phyloP scores from a whole-genome alignment of 2,113 vertebrate genomes.

The Tilapia sparmanii region DNA sequence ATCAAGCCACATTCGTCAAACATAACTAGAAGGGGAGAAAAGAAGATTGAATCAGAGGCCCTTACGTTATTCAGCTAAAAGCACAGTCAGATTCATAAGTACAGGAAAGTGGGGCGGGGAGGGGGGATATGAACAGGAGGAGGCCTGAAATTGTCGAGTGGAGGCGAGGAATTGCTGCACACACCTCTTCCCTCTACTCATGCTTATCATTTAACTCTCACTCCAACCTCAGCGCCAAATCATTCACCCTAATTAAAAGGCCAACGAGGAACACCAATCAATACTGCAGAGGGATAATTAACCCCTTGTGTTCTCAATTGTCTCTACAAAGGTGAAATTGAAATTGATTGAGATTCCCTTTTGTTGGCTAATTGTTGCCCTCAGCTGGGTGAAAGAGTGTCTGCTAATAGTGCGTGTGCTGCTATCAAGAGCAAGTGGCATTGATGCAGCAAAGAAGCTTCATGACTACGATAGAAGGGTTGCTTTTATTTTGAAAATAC shows the following conservation, averaged over 20 bases:
- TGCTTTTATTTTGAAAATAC: not conserved
- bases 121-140: not conserved
- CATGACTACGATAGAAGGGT: not conserved
- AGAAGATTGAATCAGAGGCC: not conserved
- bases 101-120: not conserved
- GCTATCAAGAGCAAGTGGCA: not conserved
- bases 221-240: slow-evolving; percentile 13
- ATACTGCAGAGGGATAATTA: slow-evolving; percentile 45
- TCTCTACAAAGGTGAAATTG: slow-evolving; percentile 35
- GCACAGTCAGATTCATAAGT: not conserved
- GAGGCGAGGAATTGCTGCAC: not conserved
- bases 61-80: not conserved
- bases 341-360: slow-evolving; percentile 49
- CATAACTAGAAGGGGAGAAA: not conserved
- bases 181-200: not conserved
- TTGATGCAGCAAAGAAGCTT: not conserved
- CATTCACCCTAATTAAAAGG: slow-evolving; percentile 60
- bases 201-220: slow-evolving; percentile 35
- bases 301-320: slow-evolving; percentile 38
- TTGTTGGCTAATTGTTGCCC: slow-evolving; percentile 46
- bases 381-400: slow-evolving; percentile 2
- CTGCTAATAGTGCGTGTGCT: not conserved
- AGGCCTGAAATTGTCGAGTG: not conserved
- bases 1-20: slow-evolving; percentile 13
- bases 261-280: slow-evolving; percentile 21